These are phyloP conservation scores for Micromussa lordhowensis DNA, from an alignment of 92 coral and sea anemone species.

Conservation along the genomic window DNA sequence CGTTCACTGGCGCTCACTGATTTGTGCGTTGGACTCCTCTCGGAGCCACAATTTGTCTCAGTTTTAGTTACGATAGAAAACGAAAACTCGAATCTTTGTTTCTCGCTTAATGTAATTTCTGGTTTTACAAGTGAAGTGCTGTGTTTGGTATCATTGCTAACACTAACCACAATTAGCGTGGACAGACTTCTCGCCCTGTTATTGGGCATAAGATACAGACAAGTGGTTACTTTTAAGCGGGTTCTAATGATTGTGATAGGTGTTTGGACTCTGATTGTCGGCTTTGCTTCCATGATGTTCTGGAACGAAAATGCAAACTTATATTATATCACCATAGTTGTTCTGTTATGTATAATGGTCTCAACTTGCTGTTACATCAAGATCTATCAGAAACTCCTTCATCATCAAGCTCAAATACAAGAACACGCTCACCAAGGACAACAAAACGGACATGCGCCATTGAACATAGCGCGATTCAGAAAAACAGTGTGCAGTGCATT, in stretches of 20 bases:
- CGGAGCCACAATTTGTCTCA: neutral
- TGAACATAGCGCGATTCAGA: slow-evolving; percentile 31
- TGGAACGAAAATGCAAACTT: neutral
- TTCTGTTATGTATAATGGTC: neutral
- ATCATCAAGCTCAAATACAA: slow-evolving; percentile 18
- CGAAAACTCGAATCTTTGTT: neutral
- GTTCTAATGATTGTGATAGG: neutral
- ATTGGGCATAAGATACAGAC: slow-evolving; percentile 6
- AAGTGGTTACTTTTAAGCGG: neutral
- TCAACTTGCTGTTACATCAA: neutral
- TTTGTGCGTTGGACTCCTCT: neutral
- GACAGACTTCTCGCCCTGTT: slow-evolving; percentile 10
- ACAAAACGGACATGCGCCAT: neutral
- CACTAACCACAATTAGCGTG: slow-evolving; percentile 3
- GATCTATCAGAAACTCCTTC: neutral
- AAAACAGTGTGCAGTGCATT: slow-evolving; percentile 24
- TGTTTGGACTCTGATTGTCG: neutral
- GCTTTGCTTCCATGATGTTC: neutral
- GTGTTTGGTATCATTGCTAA: neutral
- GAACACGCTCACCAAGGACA: neutral
- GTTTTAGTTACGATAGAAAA: neutral
- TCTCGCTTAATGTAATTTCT: neutral
- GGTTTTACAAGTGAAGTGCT: neutral
- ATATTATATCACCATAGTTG: neutral
- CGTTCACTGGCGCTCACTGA: slow-evolving; percentile 11